Conservation (phyloP, 2,797 vertebrate genomes). For the Myotis findleyi region DNA sequence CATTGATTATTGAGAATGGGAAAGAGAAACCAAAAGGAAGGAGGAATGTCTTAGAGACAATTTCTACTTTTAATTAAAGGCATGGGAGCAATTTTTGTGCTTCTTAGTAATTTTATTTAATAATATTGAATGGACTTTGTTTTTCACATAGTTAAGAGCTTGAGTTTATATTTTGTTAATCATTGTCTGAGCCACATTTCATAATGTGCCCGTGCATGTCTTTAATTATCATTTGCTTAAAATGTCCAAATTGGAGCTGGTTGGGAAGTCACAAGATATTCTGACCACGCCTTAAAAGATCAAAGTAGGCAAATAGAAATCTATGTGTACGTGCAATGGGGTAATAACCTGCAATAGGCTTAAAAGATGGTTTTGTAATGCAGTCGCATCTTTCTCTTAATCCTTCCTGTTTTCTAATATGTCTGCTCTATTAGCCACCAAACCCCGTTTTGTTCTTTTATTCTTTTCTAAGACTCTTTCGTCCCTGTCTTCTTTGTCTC, state of each 20-base stretch:
- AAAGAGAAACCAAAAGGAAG: neutral
- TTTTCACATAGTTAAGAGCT: neutral
- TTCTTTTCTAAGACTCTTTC: constrained; percentile 71
- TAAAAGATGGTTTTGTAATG: neutral
- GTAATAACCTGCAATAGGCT: neutral
- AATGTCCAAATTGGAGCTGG: neutral
- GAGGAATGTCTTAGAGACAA: neutral
- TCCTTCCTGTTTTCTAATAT: constrained; percentile 54
- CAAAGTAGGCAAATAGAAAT: neutral
- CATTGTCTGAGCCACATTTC: constrained; percentile 43
- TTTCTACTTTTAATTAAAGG: constrained; percentile 30
- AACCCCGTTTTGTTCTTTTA: constrained; percentile 50
- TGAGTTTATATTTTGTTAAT: constrained; percentile 37
- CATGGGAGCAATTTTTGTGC: neutral
- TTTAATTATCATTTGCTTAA: constrained; percentile 57
- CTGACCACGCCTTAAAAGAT: neutral
- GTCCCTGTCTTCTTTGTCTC: constrained; percentile 72
- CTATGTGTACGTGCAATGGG: neutral
- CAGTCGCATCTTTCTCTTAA: constrained; percentile 31
- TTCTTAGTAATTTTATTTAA: constrained; percentile 39
- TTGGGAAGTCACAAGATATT: constrained; percentile 40
- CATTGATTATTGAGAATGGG: neutral
- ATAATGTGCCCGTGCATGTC: neutral
- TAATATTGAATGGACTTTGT: neutral
- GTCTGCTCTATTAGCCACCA: constrained; percentile 57